Evolutionary conservation across 2,113 vertebrate genomes (phyloP).

Genomic region (Miniopterus natalensis): DNA sequence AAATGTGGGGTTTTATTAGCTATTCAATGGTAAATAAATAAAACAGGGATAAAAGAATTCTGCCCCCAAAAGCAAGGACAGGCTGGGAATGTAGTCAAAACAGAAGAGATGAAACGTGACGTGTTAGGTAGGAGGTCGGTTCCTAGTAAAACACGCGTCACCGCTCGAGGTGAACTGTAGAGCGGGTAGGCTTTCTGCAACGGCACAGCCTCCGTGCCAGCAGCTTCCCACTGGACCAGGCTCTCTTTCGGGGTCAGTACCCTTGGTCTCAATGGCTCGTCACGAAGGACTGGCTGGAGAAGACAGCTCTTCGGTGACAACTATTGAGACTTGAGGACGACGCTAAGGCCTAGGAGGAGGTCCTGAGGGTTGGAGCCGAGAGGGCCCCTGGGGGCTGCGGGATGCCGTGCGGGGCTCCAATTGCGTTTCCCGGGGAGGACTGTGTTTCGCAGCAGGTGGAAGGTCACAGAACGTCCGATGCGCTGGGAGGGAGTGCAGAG

Average conservation of each 20-base stretch:
- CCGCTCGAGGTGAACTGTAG: background rate
- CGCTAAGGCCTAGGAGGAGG: background rate
- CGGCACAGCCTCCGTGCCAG: background rate
- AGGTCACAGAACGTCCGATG: conserved; percentile 52
- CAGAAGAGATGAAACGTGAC: background rate
- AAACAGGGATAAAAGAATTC: background rate
- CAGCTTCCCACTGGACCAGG: background rate
- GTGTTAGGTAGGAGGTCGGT: background rate
- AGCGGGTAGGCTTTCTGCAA: background rate
- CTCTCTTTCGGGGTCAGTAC: background rate
- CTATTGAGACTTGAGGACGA: conserved; percentile 16
- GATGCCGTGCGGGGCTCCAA: background rate
- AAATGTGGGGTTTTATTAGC: background rate
- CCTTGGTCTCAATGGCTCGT: background rate
- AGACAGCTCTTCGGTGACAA: background rate
- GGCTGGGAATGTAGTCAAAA: background rate
- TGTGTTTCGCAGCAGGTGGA: background rate
- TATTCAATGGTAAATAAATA: background rate
- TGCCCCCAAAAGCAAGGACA: background rate
- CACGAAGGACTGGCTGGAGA: background rate
- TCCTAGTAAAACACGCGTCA: conserved; percentile 5
- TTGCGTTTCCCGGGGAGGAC: background rate
- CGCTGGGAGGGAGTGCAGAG: background rate
- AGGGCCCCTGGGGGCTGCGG: background rate
- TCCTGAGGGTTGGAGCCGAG: background rate